Percentiles rank a stretch among this genome's conserved stretches.
Evolutionary conservation across 1,140 invertebrate species (phyloP).

Genomic region (Andricus grossulariae): DNA sequence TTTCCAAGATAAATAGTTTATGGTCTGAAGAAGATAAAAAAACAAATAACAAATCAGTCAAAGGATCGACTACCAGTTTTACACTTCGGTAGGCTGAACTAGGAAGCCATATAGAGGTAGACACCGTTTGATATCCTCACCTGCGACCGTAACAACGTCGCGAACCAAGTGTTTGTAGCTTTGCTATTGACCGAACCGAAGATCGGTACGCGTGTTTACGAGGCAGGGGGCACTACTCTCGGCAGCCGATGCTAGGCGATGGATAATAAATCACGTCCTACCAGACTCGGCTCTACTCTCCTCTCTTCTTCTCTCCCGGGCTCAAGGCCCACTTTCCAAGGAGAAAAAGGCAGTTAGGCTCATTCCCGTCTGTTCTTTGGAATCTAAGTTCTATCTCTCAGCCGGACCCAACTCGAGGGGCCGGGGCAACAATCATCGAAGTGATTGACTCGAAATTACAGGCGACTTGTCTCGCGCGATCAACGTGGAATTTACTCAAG

Average conservation of each 20-base stretch:
- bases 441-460: conserved; percentile 53
- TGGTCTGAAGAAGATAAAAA: background rate
- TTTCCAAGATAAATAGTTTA: background rate
- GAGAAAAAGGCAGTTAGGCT: conserved; percentile 30
- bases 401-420: background rate
- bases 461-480: conserved; percentile 57
- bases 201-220: conserved; percentile 35
- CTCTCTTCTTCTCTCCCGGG: background rate
- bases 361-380: conserved; percentile 21
- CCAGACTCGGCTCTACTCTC: conserved; percentile 13
- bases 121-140: conserved; percentile 9
- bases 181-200: conserved; percentile 6
- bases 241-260: conserved; percentile 29
- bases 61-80: conserved; percentile 15
- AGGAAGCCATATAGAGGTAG: background rate
- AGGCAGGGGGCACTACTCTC: conserved; percentile 29
- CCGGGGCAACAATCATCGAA: conserved; percentile 27
- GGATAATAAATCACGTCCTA: conserved; percentile 34
- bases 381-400: background rate
- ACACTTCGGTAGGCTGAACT: conserved; percentile 1
- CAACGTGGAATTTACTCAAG: conserved; percentile 57
- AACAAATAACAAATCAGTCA: conserved; percentile 1
- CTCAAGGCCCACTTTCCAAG: conserved; percentile 30
- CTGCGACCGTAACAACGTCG: conserved; percentile 30
- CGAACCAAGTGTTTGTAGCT: conserved; percentile 30